Base-by-base conservation (phyloP, 2,113 vertebrate species). In the crab-eating macaque (Macaca fascicularis) region DNA sequence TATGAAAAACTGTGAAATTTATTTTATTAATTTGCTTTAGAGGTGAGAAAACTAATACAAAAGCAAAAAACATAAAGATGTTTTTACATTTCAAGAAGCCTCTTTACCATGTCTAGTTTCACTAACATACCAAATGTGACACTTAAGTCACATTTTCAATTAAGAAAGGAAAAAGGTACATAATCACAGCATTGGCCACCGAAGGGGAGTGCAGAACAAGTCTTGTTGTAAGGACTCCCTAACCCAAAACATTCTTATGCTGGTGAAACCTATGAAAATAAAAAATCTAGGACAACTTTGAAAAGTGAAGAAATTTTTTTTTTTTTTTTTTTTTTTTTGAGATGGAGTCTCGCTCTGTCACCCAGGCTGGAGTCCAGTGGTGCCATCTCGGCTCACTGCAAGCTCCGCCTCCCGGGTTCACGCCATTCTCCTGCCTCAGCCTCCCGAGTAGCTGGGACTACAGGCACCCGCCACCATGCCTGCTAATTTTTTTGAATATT, bases 71-170 rank as follows among this genome's bases (percentile, higher is more conserved):
- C 87, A 93, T 11, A 57, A 35, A 75, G 8, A 50, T 52, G 11
- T 45, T 79, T 94, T 83, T 96, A 95, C 84, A 90, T 94, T 97
- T 96, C 92, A 96, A 96, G 93, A 95, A 89, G 55, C 94, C 76
- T 94, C 95, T 95, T 96, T 92, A 96, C 94, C 79, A 90, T 87
- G 74, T 92, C 30, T 2, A 79, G 35, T 50, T 98, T 95, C 93
- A 96, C 85, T 88, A 96, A 94, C 79, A 84, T 89, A 76, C 13
- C 84, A 52, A 50, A 50, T 50, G 14, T 70, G 86, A 79, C 61
- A 52, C n/a, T 97, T 96, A 93, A 1, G 0, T 72, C 78, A 94
- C n/a, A 45, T 69, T 72, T 72, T 97, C 83, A 98, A 59, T 64
- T 69, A 93, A 94, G 75, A 90, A 97, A 81, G 35, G 81, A 90